Base-by-base conservation (phyloP, 2,113 vertebrate species). In the Catharus minimus region DNA sequence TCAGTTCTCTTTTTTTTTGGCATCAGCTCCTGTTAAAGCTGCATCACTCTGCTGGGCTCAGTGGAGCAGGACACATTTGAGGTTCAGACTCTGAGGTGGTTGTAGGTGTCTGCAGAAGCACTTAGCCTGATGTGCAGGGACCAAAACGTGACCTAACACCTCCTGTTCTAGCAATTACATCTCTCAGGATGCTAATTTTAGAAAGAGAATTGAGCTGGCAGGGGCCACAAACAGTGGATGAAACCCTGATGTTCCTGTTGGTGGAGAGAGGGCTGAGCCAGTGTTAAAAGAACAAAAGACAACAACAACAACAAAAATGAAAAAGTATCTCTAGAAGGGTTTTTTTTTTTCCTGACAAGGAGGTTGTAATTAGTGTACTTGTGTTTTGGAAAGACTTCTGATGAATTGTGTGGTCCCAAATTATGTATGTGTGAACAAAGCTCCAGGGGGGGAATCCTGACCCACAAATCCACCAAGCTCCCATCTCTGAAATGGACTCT, bases 341-440 rank as follows among this genome's bases (percentile, higher is more conserved):
- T 53, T 23, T 15, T 36, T 36, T 36, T 66, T 57, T 74, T 22
- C n/a, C 50, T 74, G 20, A 20, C 9, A 30, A 72, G 23, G 5
- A 30, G 2, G 3, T 28, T 87, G 62, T 68, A 49, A 10, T 2
- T 38, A 85, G 61, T 67, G 33, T 20, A 13, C 17, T 4, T 68
- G 24, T 61, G 2, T 77, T 90, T 77, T 36, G 55, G 44, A 73
- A 69, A 47, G n/a, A 13, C 23, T 61, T 13, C 41, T 61, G 11
- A 7, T 47, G 30, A 33, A 39, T 53, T 0, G 0, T 7, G 32
- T 53, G 61, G 12, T 32, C 50, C 17, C 0, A 2, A 6, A 43
- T 66, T 3, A 3, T 0, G 1, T 17, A 18, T 0, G 0, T 56
- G 47, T 50, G 82, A 88, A 32, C 39, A 67, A 28, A 74, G 9